Base-by-base conservation (phyloP, 1,140 invertebrate species). In the Panagrolaimus sp. region DNA sequence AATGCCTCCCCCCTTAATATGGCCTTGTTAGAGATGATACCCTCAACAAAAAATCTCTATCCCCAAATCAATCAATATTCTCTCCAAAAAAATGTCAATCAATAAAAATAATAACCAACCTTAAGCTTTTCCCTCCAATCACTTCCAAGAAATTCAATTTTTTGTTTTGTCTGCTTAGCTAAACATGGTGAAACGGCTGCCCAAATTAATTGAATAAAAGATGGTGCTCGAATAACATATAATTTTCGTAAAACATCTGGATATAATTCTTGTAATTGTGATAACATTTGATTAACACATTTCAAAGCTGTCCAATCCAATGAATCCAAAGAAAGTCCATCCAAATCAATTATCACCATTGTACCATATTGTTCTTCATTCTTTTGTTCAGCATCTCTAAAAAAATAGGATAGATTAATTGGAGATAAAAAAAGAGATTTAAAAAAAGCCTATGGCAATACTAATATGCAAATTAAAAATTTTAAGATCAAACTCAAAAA, bases 281-380 rank as follows among this genome's bases (percentile, higher is more conserved):
- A 32, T 43, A 78, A 32, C 74, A 78, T 74, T 21, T 64, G 62
- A 9, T 69, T 73, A 15, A 78, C 77, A 28, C 67, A 47, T 48
- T 78, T 78, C 26, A 80, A 55, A 8, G 78, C 70, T 0, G 67
- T 65, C 67, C 71, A 58, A 26, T 80, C 70, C 21, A 80, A 24
- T 17, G 65, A 68, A 38, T 69, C 70, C 71, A 76, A 69, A 21
- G 47, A 67, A 12, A 79, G 24, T 10, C 78, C 76, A 10, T 78
- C 77, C 8, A 78, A 67, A 52, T 78, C 77, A 24, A 78, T 78
- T n/a, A 78, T 78, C 24, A 78, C 71, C 4, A 70, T 66, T 10
- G 77, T 78, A 14, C 77, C 77, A 15, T 69, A 67, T 43, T 69
- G 71, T 45, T 46, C 38, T 8, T 69, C 72, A 2, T 52, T 43